Evolutionary conservation across 1,140 invertebrate species (phyloP).

Genomic region (Drosophila prosaltans): DNA sequence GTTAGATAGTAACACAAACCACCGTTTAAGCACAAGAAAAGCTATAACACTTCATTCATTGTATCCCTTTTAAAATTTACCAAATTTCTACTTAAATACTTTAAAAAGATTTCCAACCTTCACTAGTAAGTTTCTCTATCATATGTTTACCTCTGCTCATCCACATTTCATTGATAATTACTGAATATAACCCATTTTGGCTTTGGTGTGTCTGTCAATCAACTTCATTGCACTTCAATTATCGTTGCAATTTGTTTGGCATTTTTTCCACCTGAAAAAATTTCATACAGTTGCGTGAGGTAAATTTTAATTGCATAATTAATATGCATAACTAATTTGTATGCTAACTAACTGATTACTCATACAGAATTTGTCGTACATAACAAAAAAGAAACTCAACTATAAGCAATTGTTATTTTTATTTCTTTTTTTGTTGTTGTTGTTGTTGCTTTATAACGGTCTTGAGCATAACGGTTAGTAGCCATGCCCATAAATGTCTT

Average conservation of each 20-base stretch:
- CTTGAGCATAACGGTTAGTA: conserved; percentile 2
- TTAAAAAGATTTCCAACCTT: no score
- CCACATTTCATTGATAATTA: neutral
- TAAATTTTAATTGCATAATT: conserved; percentile 14
- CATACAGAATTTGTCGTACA: conserved; percentile 4
- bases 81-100: no score
- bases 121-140: no score
- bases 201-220: conserved; percentile 10
- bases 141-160: neutral
- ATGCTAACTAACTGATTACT: conserved; percentile 11
- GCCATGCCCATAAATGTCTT: conserved; percentile 10
- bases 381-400: neutral
- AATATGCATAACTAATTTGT: conserved; percentile 14
- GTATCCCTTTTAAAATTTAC: no score
- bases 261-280: conserved; percentile 9
- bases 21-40: no score
- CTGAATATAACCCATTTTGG: conserved; percentile 4
- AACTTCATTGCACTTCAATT: conserved; percentile 11
- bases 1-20: no score
- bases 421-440: neutral
- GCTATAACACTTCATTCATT: no score
- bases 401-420: conserved; percentile 6
- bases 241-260: conserved; percentile 2
- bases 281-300: conserved; percentile 4
- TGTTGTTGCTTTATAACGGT: neutral